These are phyloP conservation scores for Lucilia sericata DNA, from an alignment of 1,140 invertebrate species.

Conservation along the genomic window DNA sequence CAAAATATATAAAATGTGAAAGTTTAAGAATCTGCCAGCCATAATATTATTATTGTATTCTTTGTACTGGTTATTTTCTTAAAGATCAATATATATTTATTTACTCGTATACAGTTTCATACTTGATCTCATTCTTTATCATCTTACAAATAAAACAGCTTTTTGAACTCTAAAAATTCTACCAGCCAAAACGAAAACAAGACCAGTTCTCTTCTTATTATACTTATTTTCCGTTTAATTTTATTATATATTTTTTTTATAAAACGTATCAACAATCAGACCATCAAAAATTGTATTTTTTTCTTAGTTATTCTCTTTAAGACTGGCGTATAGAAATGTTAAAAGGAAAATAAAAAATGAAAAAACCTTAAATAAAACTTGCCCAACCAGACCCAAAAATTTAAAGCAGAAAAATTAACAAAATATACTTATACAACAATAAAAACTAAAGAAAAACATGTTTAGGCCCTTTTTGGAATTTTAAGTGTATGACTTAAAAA, in stretches of 20 bases:
- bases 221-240: background rate
- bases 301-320: background rate
- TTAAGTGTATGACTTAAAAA: background rate
- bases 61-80: background rate
- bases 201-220: background rate
- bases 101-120: background rate
- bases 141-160: background rate
- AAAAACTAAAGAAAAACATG: background rate
- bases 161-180: background rate
- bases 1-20: background rate
- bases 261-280: background rate
- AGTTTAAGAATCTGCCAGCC: background rate
- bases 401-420: background rate
- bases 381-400: constrained; percentile 9
- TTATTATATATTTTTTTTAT: background rate
- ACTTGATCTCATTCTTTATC: constrained; percentile 11
- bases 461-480: background rate
- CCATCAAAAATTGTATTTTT: background rate
- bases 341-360: background rate
- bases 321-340: background rate
- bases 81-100: background rate
- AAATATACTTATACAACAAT: background rate
- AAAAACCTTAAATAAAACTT: background rate
- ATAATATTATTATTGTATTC: background rate
- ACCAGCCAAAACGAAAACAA: background rate